These are phyloP conservation scores for Drosophila lini DNA, from an alignment of 1,140 invertebrate species.

Conservation along the genomic window DNA sequence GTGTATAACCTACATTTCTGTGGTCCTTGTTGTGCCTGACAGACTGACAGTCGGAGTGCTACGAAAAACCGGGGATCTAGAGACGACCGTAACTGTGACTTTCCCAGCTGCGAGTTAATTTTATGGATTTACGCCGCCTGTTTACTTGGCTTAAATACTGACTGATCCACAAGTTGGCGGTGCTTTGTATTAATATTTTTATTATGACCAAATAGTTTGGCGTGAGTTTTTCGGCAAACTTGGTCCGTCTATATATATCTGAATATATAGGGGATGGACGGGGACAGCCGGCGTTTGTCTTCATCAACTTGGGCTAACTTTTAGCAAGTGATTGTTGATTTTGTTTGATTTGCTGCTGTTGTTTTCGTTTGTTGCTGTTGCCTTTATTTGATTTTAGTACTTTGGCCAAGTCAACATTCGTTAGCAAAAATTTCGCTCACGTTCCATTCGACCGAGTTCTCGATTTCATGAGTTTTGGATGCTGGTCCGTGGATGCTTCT, in stretches of 20 bases:
- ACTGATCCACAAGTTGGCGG: constrained; percentile 55
- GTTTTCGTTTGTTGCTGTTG: constrained; percentile 45
- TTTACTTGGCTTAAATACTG: constrained; percentile 62
- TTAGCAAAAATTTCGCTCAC: constrained; percentile 77
- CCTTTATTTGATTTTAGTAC: constrained; percentile 79
- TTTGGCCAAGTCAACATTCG: constrained; percentile 79
- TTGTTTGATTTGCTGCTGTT: constrained; percentile 70
- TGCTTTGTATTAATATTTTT: constrained; percentile 62
- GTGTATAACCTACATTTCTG: constrained; percentile 58
- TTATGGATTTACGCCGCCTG: constrained; percentile 59
- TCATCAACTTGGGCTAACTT: constrained; percentile 63
- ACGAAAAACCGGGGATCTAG: constrained; percentile 22
- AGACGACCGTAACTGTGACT: constrained; percentile 24
- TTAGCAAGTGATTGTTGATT: constrained; percentile 69
- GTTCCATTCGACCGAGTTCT: constrained; percentile 71
- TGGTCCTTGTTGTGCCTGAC: constrained; percentile 48
- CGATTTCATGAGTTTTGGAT: constrained; percentile 71
- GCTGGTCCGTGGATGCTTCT: constrained; percentile 38
- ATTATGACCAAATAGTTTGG: constrained; percentile 62
- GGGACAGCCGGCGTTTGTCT: constrained; percentile 39
- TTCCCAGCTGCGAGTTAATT: constrained; percentile 47
- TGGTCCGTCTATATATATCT: neutral
- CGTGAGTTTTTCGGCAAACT: constrained; percentile 12
- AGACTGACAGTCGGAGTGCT: constrained; percentile 32
- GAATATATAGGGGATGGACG: neutral